Evolutionary conservation across 2,888 invertebrate species (phyloP), one percentile per base, ranked within the genome.

Genomic region (Agonopterix arenella): DNA sequence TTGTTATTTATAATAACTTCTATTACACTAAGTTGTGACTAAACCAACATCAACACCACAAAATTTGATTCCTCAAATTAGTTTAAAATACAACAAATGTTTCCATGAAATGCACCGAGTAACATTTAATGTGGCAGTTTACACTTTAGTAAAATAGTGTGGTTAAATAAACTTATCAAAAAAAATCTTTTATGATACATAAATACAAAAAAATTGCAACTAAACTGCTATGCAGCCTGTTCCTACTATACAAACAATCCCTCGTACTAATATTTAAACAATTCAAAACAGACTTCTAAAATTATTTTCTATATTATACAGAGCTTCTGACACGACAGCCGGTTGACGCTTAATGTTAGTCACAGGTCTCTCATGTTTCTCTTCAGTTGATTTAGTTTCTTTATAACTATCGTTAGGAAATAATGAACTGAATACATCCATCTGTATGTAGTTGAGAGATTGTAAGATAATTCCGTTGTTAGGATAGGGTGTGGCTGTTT

Each of bases 381-480:
- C 73, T 48, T 71, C 64, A 40, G 28, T 40, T 47, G 58, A 52
- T 44, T 38, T 44, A 4, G 38, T 28, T 44, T 44, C 40, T 28
- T 7, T 58, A 51, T 60, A 58, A 53, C 53, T 59, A 55, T 62
- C 62, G 52, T 72, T 74, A 51, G 71, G 63, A 57, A 86, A 86
- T 43, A 86, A 54, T 47, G 81, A 80, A 66, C 83, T 89, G 59
- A 89, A 78, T 13, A 82, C 84, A 73, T 89, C 89, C 83, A 90
- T 84, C 65, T 89, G 84, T 52, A 90, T 85, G 55, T 89, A 90
- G 59, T 90, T 89, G 1, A 90, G 72, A 18, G 89, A 89, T 54
- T 85, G 77, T 10, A 88, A 67, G 56, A 90, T 81, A 5, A 90
- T 57, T 16, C 89, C 88, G 48, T 78, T 79, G 57, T 85, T 76